Conservation (phyloP, 2,888 invertebrate species). For the Sialis fuliginosa region DNA sequence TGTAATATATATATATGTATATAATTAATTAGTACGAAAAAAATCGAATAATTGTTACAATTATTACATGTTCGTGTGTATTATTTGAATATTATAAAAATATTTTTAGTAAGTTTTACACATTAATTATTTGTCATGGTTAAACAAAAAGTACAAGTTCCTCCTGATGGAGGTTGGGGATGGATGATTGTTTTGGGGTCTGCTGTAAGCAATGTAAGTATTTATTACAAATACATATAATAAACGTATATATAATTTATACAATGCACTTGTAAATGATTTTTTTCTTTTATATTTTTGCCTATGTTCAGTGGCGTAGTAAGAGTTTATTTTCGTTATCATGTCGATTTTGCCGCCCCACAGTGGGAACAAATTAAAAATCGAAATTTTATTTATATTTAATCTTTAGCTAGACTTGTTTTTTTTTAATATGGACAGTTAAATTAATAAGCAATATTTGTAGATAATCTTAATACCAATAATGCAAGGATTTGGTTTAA, state of each 20-base stretch:
- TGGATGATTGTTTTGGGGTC: conserved; percentile 27
- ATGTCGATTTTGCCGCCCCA: not conserved
- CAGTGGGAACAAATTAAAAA: not conserved
- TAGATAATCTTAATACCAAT: conserved; percentile 33
- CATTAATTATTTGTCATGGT: no score
- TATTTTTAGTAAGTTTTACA: no score
- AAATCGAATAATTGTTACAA: no score
- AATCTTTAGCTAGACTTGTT: not conserved
- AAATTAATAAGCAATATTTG: conserved; percentile 4
- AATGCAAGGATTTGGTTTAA: conserved; percentile 44
- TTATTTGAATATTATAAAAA: no score
- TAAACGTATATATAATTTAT: not conserved
- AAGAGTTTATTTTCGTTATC: no score
- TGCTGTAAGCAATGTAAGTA: conserved; percentile 28
- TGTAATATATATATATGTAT: no score
- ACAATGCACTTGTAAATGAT: not conserved
- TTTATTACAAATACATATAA: not conserved
- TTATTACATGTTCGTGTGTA: no score
- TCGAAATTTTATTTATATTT: not conserved
- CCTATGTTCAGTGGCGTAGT: no score
- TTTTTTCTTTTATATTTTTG: no score
- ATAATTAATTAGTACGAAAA: no score
- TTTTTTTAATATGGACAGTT: not conserved
- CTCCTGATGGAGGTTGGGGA: conserved; percentile 32
- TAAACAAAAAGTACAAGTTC: conserved; percentile 10